phyloP scores from a whole-genome alignment of 2,797 vertebrate genomes.

The Parauchenoglanis punctatus region DNA sequence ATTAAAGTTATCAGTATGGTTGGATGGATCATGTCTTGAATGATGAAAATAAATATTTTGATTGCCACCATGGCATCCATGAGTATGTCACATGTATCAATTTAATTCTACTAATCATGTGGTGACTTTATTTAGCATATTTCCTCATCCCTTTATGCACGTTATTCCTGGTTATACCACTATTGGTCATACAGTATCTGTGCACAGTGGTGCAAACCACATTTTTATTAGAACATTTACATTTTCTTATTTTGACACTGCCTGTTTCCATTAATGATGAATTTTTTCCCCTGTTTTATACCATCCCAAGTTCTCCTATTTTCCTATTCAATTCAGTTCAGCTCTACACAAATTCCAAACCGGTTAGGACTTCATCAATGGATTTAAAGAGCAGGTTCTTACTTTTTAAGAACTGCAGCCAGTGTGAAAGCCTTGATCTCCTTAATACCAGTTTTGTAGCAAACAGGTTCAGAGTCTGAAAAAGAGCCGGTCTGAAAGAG shows the following conservation, averaged over 20 bases:
- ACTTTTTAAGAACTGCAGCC: neutral
- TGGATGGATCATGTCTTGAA: neutral
- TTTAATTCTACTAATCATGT: neutral
- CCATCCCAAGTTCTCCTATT: neutral
- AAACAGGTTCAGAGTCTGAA: conserved; percentile 27
- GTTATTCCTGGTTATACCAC: neutral
- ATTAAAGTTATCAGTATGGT: neutral
- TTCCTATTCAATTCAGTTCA: neutral
- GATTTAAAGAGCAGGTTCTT: neutral
- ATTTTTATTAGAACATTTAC: neutral
- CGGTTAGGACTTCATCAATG: neutral
- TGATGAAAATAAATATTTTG: neutral
- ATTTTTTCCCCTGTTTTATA: neutral
- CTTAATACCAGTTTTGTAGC: conserved; percentile 41
- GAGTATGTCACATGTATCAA: neutral
- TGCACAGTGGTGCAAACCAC: neutral
- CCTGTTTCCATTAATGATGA: neutral
- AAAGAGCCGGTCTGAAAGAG: conserved; percentile 4
- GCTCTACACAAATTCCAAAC: neutral
- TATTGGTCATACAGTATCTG: neutral
- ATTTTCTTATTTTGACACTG: neutral
- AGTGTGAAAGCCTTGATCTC: neutral
- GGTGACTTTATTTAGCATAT: conserved; percentile 14
- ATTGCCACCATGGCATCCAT: too few relatives aligned
- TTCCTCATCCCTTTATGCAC: neutral